Conservation (phyloP, 2,888 invertebrate genomes). For the Limnephilus marmoratus region DNA sequence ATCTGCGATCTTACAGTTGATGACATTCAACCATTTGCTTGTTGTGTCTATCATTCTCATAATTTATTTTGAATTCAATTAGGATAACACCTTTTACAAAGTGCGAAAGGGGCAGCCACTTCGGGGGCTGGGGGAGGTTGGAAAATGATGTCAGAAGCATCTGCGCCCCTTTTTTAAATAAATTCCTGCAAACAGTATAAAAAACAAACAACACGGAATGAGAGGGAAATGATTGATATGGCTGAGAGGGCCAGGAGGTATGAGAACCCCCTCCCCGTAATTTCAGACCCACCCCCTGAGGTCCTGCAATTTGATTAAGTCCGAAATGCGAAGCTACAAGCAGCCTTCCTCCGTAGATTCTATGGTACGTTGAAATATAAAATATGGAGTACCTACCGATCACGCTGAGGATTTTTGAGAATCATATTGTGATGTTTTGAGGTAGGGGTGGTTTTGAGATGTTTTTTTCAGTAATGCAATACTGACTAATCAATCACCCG, state of each 20-base stretch:
- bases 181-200: constrained; percentile 61
- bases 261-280: constrained; percentile 7
- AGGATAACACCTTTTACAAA: constrained; percentile 41
- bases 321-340: constrained; percentile 45
- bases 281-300: constrained; percentile 33
- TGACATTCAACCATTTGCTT: constrained; percentile 10
- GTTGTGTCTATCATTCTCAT: constrained; percentile 17
- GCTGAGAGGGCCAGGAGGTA: constrained; percentile 42
- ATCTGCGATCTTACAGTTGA: constrained; percentile 7
- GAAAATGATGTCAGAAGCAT: constrained; percentile 58
- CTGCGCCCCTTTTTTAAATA: constrained; percentile 63
- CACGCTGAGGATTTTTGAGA: not conserved
- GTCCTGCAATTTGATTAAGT: constrained; percentile 61
- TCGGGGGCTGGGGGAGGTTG: constrained; percentile 28
- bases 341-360: not conserved
- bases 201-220: constrained; percentile 59
- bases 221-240: constrained; percentile 65
- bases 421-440: not conserved
- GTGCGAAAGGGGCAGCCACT: constrained; percentile 34
- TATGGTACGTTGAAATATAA: not conserved
- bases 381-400: not conserved
- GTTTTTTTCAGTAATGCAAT: not conserved
- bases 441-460: not conserved
- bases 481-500: not conserved
- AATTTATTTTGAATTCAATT: constrained; percentile 46